Percentiles rank a stretch among this genome's conserved stretches.
These are phyloP conservation scores for Eleginops maclovinus DNA, from an alignment of 2,113 vertebrate genomes.

Conservation along the genomic window DNA sequence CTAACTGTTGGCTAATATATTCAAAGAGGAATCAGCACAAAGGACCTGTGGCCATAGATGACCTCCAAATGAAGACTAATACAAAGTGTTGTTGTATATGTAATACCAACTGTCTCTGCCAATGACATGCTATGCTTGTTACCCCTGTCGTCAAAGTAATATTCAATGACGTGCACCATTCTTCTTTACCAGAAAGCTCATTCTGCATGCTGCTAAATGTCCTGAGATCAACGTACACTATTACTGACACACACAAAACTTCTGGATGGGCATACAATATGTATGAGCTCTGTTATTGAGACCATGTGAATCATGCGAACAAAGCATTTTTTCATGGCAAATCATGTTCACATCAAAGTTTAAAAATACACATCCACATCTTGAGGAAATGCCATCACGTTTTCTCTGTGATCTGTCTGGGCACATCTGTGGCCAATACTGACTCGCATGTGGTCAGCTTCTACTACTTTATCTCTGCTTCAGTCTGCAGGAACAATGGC, in stretches of 20 bases:
- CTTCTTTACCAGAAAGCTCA: slow-evolving; percentile 36
- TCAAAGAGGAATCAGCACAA: slow-evolving; percentile 31
- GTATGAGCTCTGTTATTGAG: slow-evolving; percentile 87
- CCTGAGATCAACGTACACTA: slow-evolving; percentile 51
- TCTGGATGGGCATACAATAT: slow-evolving; percentile 77
- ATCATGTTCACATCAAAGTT: slow-evolving; percentile 91
- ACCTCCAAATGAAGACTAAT: slow-evolving; percentile 49
- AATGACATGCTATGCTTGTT: slow-evolving; percentile 35
- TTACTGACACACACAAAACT: slow-evolving; percentile 33
- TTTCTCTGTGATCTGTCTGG: slow-evolving; percentile 83
- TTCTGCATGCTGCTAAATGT: slow-evolving; percentile 45
- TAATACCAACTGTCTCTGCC: slow-evolving; percentile 40
- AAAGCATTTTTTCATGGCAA: slow-evolving; percentile 91
- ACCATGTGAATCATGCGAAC: slow-evolving; percentile 89
- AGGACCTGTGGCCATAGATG: slow-evolving; percentile 29
- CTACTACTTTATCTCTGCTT: slow-evolving; percentile 68
- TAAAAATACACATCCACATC: slow-evolving; percentile 86
- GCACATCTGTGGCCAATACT: slow-evolving; percentile 93
- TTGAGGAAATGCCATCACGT: slow-evolving; percentile 91
- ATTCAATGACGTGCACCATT: slow-evolving; percentile 1
- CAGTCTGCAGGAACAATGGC: slow-evolving; percentile 60
- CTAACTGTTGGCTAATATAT: slow-evolving; percentile 43
- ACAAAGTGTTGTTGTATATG: slow-evolving; percentile 22
- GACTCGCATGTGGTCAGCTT: slow-evolving; percentile 88
- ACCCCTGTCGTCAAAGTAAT: slow-evolving; percentile 34